Conservation (phyloP, 2,113 vertebrate species). For the Microcebus lehilahytsara region DNA sequence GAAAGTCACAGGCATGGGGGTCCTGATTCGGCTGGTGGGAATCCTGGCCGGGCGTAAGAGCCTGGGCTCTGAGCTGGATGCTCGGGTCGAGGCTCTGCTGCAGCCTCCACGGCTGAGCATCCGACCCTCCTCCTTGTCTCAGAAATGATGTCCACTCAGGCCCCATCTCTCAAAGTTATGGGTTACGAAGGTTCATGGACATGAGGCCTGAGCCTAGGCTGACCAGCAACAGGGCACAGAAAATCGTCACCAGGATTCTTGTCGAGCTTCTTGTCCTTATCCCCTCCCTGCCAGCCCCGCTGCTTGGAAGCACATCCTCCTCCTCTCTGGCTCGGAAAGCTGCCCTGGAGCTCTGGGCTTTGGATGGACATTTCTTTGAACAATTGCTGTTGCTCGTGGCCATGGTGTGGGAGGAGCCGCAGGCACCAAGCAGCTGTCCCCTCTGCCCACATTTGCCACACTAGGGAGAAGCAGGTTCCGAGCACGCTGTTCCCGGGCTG, state of each 20-base stretch:
- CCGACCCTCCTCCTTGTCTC: neutral
- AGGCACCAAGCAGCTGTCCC: neutral
- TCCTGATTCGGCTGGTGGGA: neutral
- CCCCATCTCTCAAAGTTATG: neutral
- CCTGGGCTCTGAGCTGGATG: neutral
- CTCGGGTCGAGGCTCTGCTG: neutral
- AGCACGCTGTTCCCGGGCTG: neutral
- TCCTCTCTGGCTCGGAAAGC: neutral
- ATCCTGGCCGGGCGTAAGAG: neutral
- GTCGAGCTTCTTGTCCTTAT: neutral
- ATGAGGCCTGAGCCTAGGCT: neutral
- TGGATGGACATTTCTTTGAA: neutral
- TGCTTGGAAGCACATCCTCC: neutral
- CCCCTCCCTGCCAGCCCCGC: neutral
- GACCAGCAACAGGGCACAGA: neutral
- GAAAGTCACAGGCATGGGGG: neutral
- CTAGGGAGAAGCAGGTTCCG: neutral
- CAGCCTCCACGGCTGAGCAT: neutral
- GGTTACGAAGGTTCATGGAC: neutral
- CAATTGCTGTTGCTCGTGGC: neutral
- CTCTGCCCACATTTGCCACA: too few species aligned
- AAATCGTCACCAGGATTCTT: neutral
- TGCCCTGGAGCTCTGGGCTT: neutral
- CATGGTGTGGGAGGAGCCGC: neutral
- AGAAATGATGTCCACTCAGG: neutral